Base-by-base conservation (phyloP, 2,113 vertebrate species). In the Paracanthobrama guichenoti region DNA sequence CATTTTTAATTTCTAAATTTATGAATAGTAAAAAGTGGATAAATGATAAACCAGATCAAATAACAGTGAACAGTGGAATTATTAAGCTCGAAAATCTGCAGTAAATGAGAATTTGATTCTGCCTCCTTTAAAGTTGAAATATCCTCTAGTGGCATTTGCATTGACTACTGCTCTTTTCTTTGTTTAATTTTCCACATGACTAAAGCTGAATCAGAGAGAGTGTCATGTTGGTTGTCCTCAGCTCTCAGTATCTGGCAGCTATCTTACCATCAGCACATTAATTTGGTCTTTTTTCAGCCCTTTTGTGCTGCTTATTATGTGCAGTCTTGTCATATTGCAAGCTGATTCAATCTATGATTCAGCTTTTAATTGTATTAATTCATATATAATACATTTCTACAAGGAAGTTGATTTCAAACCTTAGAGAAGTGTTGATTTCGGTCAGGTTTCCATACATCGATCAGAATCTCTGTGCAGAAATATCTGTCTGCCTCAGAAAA, bases 111-210 rank as follows among this genome's bases (percentile, higher is more conserved):
- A 81, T 88, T 60, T 83, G 48, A 86, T 80, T 86, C 81, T 14
- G n/a, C 14, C 57, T 86, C n/a, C 77, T 79, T 67, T 48, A 80
- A 84, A 83, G 84, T 16, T 9, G 73, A 87, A 83, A 62, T 66
- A 69, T 75, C 82, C 64, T 60, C 80, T 24, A 82, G 67, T 44
- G 87, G 82, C 66, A 89, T 91, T 85, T 84, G 87, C 79, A 84
- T 90, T 91, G 90, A 85, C 83, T 82, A 84, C 57, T 86, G 83
- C 50, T 75, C 31, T 62, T 83, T 88, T 89, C 59, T 91, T 91
- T 88, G 81, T 91, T 94, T 92, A 92, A 93, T 93, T 92, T 93
- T 91, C 91, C 88, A 91, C 89, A 93, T 74, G 87, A 92, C 20
- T 91, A 86, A 72, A 80, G 67, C 84, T 57, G 76, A 85, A 81